These are phyloP conservation scores for Caenorhabditis zanzibari DNA, from an alignment of 2,888 invertebrate species.

Conservation along the genomic window DNA sequence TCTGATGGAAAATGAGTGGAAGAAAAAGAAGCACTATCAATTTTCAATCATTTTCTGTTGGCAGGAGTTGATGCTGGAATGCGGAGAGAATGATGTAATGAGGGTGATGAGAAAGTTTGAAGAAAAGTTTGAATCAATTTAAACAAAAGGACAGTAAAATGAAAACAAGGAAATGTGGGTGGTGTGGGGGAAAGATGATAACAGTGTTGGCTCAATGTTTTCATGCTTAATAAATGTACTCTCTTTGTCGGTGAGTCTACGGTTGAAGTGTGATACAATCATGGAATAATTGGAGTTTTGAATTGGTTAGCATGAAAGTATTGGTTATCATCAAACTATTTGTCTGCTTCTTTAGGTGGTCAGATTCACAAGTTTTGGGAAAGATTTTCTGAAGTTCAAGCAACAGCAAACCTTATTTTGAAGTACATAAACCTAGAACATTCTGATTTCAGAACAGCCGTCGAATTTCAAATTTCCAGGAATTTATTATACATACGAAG, in stretches of 20 bases:
- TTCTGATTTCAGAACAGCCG: too few relatives aligned
- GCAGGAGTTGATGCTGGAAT: constrained; percentile 14
- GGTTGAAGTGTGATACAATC: background rate
- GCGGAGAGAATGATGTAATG: constrained; percentile 22
- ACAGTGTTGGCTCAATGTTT: constrained; percentile 33
- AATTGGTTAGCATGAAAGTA: background rate
- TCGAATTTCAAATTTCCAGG: too few relatives aligned
- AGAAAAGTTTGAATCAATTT: background rate
- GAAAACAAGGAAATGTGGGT: constrained; percentile 1
- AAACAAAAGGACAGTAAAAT: background rate
- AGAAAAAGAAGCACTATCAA: constrained; percentile 35
- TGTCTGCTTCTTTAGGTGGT: too few relatives aligned
- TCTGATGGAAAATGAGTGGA: background rate
- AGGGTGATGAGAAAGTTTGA: background rate
- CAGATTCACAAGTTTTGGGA: too few relatives aligned
- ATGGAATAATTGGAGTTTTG: too few relatives aligned
- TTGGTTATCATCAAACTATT: background rate
- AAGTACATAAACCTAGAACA: too few relatives aligned
- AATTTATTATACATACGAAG: too few relatives aligned
- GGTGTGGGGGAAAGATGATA: constrained; percentile 9
- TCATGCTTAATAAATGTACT: constrained; percentile 2
- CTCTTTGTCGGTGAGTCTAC: constrained; percentile 27
- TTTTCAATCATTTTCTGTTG: constrained; percentile 23
- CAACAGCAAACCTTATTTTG: too few relatives aligned
- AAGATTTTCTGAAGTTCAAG: too few relatives aligned